Evolutionary conservation across 2,888 invertebrate species (phyloP), one percentile per base, ranked within the genome.

Genomic region (Trichopoda pennipes): DNA sequence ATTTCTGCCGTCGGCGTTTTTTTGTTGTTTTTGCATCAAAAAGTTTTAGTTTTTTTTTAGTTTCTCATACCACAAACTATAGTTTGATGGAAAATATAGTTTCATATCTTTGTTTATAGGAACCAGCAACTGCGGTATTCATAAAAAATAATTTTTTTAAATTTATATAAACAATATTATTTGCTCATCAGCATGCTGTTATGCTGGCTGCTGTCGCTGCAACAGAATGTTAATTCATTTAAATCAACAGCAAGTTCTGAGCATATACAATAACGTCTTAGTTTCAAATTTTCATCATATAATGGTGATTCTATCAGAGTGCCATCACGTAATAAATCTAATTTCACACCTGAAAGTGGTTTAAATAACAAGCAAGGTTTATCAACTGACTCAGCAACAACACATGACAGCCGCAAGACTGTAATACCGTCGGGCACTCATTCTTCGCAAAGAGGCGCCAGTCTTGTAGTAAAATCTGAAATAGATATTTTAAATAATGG

Each of bases 401-500:
- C 85, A 3, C 79, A 72, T 23, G 87, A 88, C 19, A 93, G 93
- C 61, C 92, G 94, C 47, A 94, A 95, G 91, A 93, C 95, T 4
- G 93, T 94, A 56, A 93, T 94, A 0, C 79, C 79, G 23, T 93
- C 94, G 0, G 93, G 93, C 2, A 92, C 93, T 49, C 92, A 93
- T 70, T 93, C 93, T 12, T 93, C 93, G 3, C 93, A 93, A 51
- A 89, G 91, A 16, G 91, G 92, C 12, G 94, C 95, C 8, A 95
- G 95, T 87, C 96, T 96, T 2, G 95, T 96, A 60, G 95, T 96
- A 83, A 93, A 96, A 77, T 96, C 96, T 0, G 96, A 96, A 68
- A 93, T 96, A 90, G 96, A 96, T 91, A 95, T 96, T 69, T 92
- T 96, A 35, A 93, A 93, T 81, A 90, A 90, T 70, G 97, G 96